phyloP scores from a whole-genome alignment of 1,140 invertebrate species.

The Ostrea denselamellosa region DNA sequence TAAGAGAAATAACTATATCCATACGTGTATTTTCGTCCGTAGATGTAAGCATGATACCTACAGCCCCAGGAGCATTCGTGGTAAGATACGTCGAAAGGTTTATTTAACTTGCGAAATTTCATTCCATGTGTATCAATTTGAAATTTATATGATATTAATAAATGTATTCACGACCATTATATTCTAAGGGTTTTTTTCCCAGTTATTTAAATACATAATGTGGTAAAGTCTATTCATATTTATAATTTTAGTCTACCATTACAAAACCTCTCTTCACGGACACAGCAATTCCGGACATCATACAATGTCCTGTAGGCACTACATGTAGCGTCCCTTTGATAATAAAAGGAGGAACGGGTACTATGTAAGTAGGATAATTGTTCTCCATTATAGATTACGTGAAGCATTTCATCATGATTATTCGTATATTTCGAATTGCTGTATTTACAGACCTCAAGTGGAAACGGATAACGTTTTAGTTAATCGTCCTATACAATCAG shows the following conservation, averaged over 20 bases:
- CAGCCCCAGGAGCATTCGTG: background rate
- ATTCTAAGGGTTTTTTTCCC: background rate
- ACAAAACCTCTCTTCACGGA: constrained; percentile 10
- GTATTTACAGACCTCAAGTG: background rate
- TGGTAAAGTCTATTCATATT: background rate
- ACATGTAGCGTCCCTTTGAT: constrained; percentile 11
- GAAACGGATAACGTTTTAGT: background rate
- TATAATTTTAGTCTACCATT: background rate
- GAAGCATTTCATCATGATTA: background rate
- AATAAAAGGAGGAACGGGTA: background rate
- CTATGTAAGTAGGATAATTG: background rate
- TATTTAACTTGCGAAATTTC: no score
- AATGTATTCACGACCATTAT: background rate
- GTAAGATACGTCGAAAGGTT: background rate
- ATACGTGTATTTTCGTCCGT: background rate
- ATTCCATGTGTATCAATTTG: no score
- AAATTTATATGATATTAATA: background rate
- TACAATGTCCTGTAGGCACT: background rate
- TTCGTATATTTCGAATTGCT: background rate
- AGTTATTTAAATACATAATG: background rate
- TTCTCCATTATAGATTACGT: background rate
- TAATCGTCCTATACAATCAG: background rate
- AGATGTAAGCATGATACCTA: background rate
- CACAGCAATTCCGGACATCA: constrained; percentile 1
- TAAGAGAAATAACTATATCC: no score